phyloP scores from a whole-genome alignment of 2,113 vertebrate genomes.

The Xiphias gladius region DNA sequence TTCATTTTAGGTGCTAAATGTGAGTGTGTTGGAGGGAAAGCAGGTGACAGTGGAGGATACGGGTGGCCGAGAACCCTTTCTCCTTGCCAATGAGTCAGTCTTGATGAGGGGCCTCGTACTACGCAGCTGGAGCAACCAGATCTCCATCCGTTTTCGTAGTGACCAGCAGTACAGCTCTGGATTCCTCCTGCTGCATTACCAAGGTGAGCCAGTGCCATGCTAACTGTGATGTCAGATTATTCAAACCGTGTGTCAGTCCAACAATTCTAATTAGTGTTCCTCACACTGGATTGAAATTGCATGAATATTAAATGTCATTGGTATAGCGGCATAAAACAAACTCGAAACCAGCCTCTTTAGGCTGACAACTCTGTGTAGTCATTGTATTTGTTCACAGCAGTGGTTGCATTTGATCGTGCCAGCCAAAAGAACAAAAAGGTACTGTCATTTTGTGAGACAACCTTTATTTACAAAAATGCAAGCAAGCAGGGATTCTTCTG shows the following conservation, averaged over 20 bases:
- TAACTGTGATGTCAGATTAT: neutral
- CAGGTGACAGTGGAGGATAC: constrained; percentile 90
- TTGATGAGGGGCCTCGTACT: constrained; percentile 92
- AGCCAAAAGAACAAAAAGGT: constrained; percentile 5
- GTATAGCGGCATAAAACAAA: neutral
- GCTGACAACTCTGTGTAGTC: neutral
- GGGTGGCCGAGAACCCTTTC: constrained; percentile 87
- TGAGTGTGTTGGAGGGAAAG: constrained; percentile 90
- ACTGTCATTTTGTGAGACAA: neutral
- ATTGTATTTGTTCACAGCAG: neutral
- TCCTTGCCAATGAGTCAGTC: constrained; percentile 93
- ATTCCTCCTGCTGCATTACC: constrained; percentile 90
- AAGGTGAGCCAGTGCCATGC: constrained; percentile 85
- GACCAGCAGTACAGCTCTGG: constrained; percentile 83
- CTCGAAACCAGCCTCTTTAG: neutral
- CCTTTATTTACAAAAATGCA: neutral
- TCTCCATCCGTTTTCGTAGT: constrained; percentile 90
- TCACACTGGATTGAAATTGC: neutral
- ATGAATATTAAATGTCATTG: neutral
- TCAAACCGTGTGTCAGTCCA: neutral
- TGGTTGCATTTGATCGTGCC: neutral
- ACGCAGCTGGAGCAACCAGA: constrained; percentile 94
- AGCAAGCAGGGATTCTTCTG: neutral
- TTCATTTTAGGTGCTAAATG: constrained; percentile 90
- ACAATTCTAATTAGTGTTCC: neutral